phyloP scores from a whole-genome alignment of 2,888 invertebrate genomes.

The Kuschelorhynchus macadamiae region DNA sequence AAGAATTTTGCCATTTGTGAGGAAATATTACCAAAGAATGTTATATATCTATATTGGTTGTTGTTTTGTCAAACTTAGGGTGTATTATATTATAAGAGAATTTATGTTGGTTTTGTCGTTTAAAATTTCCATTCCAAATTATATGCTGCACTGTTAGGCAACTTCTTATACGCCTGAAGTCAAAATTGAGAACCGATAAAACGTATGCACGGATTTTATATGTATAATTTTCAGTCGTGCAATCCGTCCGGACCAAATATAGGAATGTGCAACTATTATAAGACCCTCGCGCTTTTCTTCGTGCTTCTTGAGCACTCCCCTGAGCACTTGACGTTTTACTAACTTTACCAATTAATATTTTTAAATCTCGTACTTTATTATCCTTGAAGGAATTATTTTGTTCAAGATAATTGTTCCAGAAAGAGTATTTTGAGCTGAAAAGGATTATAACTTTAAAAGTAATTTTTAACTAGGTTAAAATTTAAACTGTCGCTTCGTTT shows the following conservation, averaged over 20 bases:
- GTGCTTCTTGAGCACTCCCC: conserved; percentile 57
- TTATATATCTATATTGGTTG: too few species aligned
- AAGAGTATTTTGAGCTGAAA: conserved; percentile 57
- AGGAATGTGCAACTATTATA: conserved; percentile 29
- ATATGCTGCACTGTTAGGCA: too few species aligned
- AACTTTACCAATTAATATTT: conserved; percentile 68
- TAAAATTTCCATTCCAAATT: too few species aligned
- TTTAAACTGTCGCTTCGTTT: neutral
- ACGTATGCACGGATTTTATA: too few species aligned
- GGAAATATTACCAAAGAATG: too few species aligned
- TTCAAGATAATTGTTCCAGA: conserved; percentile 61
- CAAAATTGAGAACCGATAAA: too few species aligned
- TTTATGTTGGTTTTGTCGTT: too few species aligned
- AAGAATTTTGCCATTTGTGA: too few species aligned
- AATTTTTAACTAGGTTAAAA: conserved; percentile 18
- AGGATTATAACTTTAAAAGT: conserved; percentile 31
- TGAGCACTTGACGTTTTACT: conserved; percentile 61
- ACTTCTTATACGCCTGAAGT: too few species aligned
- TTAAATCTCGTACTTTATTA: conserved; percentile 66
- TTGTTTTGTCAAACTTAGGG: too few species aligned
- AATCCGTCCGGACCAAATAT: conserved; percentile 13
- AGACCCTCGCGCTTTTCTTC: conserved; percentile 45
- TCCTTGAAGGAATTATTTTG: conserved; percentile 64
- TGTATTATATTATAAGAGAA: too few species aligned
- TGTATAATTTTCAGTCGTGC: conserved; percentile 21